Evolutionary conservation across 2,888 invertebrate genomes (phyloP).

Genomic region (Drepanosiphum platanoidis): DNA sequence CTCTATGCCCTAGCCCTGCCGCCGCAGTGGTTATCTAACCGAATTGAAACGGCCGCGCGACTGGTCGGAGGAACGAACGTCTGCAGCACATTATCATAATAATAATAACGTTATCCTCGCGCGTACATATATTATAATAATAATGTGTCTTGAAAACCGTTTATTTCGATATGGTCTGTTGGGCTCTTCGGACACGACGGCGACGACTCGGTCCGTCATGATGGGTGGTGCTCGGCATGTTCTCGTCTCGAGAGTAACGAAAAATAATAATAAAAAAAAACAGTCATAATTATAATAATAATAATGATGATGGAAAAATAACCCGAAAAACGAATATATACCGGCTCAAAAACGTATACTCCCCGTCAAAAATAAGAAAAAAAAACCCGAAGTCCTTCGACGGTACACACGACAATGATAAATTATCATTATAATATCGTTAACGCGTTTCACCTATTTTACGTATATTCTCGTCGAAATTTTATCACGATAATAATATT

Average conservation of each 20-base stretch:
- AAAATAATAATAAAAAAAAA: neutral
- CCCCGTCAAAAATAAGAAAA: too few relatives aligned
- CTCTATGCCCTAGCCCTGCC: too few relatives aligned
- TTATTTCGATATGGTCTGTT: constrained; percentile 2
- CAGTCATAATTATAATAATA: neutral
- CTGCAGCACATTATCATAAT: neutral
- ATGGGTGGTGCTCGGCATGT: constrained; percentile 17
- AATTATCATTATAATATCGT: neutral
- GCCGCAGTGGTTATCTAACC: neutral
- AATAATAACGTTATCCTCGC: neutral
- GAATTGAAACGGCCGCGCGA: too few relatives aligned
- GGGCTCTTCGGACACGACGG: neutral
- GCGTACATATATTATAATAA: neutral
- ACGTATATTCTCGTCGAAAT: too few relatives aligned
- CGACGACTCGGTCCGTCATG: neutral
- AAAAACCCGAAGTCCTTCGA: neutral
- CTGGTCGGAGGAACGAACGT: neutral
- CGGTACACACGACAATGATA: neutral
- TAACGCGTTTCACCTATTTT: neutral
- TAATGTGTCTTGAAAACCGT: neutral
- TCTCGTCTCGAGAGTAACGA: neutral
- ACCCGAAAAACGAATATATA: neutral
- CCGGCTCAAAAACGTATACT: neutral
- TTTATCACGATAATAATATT: neutral
- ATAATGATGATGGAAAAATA: neutral